Evolutionary conservation across 2,888 invertebrate species (phyloP), one percentile per base, ranked within the genome.

Genomic region (Glaucopsyche alexis): DNA sequence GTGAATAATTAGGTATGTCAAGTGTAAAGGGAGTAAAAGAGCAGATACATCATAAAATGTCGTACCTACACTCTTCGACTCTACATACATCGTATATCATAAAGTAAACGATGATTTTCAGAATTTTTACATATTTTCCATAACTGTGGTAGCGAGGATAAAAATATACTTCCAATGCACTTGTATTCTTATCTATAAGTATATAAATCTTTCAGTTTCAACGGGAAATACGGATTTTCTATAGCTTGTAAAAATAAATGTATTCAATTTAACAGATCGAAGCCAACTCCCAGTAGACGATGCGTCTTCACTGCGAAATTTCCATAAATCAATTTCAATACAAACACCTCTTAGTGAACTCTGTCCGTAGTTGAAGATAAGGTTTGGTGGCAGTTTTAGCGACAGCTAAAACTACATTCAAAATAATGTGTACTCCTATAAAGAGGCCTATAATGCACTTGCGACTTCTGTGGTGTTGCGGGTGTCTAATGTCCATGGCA

Each of bases 331-430:
- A 90, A 91, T 90, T 91, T 90, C 90, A 89, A 89, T 90, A 91
- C 90, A 91, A 91, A 91, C 91, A 91, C 90, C 91, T 91, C 91
- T 91, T 90, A 89, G 91, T 86, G 88, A 91, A 91, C 89, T 91
- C 89, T 83, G 88, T 85, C 88, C 87, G 85, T 81, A 84, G 88
- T 85, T 72, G 73, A 72, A 74, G 72, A 72, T 67, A 45, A 42
- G 65, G 66, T 64, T 14, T 45, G 72, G 74, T 67, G 14, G 11
- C 11, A 64, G 50, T 77, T 42, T 7, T 11, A 75, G 76, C 74
- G 76, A 16, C 11, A 7, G 11, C 52, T 55, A 16, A 52, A 9
- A 29, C 29, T 29, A 1, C 4, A 7, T 50, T 50, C 2, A n/a
- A n/a, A 50, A n/a, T 3, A 1, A 4, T 3, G 29, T 29, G 29